phyloP scores from a whole-genome alignment of 2,888 invertebrate species.

The Plebejus melissa region DNA sequence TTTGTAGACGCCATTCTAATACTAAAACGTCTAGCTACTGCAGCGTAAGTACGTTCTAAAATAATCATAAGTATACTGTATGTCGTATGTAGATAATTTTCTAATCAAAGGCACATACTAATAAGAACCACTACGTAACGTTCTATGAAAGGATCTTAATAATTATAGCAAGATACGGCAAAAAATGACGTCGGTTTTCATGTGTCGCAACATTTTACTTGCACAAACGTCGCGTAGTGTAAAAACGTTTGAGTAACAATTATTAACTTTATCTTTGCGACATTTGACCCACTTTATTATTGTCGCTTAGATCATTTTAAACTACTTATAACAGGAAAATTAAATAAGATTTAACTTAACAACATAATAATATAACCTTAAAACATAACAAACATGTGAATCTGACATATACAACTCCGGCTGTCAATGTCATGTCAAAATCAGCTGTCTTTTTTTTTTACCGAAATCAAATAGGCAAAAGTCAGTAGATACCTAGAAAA shows the following conservation, averaged over 20 bases:
- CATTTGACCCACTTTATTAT: slow-evolving; percentile 56
- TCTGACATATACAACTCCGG: slow-evolving; percentile 26
- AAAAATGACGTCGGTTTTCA: slow-evolving; percentile 34
- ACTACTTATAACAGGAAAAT: slow-evolving; percentile 41
- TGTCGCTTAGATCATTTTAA: slow-evolving; percentile 43
- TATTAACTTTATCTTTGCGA: slow-evolving; percentile 50
- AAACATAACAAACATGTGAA: slow-evolving; percentile 22
- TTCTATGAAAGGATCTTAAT: not conserved
- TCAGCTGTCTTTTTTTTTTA: not conserved
- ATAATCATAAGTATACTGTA: slow-evolving; percentile 51
- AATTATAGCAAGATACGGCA: slow-evolving; percentile 29
- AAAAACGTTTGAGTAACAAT: slow-evolving; percentile 33
- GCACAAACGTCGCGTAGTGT: not conserved
- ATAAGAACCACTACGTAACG: not conserved
- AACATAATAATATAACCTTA: slow-evolving; percentile 27
- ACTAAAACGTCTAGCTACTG: slow-evolving; percentile 47
- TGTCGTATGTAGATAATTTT: slow-evolving; percentile 21
- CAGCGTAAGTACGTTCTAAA: slow-evolving; percentile 48
- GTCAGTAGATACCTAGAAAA: too few species aligned
- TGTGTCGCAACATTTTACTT: slow-evolving; percentile 12
- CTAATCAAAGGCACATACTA: not conserved
- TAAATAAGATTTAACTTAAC: not conserved
- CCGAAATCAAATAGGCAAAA: too few species aligned
- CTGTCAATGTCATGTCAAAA: slow-evolving; percentile 23
- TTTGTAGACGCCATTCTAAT: slow-evolving; percentile 58